Percentiles rank a stretch among this genome's conserved stretches.
These are phyloP conservation scores for Buphagus erythrorhynchus DNA, from an alignment of 2,797 vertebrate genomes.

Conservation along the genomic window DNA sequence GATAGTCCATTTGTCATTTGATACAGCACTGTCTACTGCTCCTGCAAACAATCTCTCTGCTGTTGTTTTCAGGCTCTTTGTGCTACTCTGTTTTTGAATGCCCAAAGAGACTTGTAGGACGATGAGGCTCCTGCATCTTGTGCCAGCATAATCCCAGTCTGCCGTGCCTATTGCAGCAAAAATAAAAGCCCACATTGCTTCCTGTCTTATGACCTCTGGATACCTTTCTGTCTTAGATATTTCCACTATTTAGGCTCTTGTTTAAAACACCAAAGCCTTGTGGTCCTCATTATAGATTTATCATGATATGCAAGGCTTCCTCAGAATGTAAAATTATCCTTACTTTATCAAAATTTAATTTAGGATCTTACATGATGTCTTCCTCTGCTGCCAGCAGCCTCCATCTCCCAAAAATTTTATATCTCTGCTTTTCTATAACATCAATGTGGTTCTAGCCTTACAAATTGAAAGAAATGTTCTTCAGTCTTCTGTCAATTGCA, in stretches of 20 bases:
- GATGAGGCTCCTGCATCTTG: neutral
- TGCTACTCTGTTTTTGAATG: neutral
- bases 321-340: neutral
- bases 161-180: neutral
- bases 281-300: neutral
- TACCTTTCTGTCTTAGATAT: neutral
- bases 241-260: neutral
- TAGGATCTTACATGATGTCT: neutral
- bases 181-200: fast-evolving
- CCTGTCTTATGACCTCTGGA: neutral
- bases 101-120: neutral
- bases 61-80: neutral
- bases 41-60: neutral
- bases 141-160: neutral
- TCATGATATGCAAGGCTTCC: neutral
- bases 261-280: neutral
- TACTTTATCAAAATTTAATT: neutral
- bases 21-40: neutral
- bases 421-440: neutral
- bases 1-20: neutral
- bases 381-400: neutral
- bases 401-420: neutral
- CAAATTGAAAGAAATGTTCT: neutral
- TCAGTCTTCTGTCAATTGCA: neutral
- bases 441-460: neutral